A percentile compares a stretch with the other conserved stretches of the same genome.
Evolutionary conservation across 2,888 invertebrate genomes (phyloP).

Genomic region (Drosophila pseudotalamancana): DNA sequence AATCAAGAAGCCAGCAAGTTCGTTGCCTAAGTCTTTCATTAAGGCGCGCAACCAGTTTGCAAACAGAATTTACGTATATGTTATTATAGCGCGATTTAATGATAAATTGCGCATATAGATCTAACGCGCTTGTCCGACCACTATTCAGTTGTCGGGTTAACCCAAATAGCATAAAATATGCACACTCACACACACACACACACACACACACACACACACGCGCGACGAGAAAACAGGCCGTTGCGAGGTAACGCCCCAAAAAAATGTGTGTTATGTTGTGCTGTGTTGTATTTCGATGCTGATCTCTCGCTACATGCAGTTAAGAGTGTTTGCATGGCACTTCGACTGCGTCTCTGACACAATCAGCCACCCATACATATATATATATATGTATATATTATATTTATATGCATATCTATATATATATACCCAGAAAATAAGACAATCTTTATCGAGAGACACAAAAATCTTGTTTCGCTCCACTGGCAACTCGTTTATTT

Average conservation of each 20-base stretch:
- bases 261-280: conserved; percentile 6
- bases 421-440: conserved; percentile 1
- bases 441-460: conserved; percentile 38
- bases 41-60: conserved; percentile 43
- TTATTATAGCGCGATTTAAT: conserved; percentile 23
- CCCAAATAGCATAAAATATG: conserved; percentile 49
- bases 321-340: conserved; percentile 57
- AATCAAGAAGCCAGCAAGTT: conserved; percentile 66
- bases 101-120: conserved; percentile 55
- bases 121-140: conserved; percentile 42
- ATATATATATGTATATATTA: conserved; percentile 4
- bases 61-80: conserved; percentile 6
- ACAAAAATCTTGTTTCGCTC: conserved; percentile 55
- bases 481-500: conserved; percentile 73
- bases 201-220: background rate
- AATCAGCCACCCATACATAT: conserved; percentile 32
- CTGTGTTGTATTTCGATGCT: conserved; percentile 21
- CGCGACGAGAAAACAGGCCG: conserved; percentile 36
- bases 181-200: conserved; percentile 11
- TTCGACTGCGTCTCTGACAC: conserved; percentile 57
- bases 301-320: conserved; percentile 47
- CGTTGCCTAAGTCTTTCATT: conserved; percentile 62
- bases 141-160: conserved; percentile 56
- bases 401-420: conserved; percentile 1
- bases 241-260: conserved; percentile 38